Evolutionary conservation across 1,140 invertebrate species (phyloP), one percentile per base, ranked within the genome.

Genomic region (Eueides isabella): DNA sequence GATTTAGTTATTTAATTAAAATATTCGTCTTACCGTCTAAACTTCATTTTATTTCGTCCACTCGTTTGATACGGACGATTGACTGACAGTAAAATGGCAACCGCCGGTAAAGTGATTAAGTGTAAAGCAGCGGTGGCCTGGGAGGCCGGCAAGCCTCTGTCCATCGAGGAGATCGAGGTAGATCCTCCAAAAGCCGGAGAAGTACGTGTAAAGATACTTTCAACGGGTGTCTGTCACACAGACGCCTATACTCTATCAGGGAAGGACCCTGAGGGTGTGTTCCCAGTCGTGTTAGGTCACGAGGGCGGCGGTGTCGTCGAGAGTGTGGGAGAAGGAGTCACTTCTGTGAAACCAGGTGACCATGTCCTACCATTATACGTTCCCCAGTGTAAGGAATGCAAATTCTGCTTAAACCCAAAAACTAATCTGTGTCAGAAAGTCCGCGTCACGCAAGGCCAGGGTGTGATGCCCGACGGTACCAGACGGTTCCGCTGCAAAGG

Each of bases 361-460:
- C 97, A 99, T 94, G 99, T 99, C 0, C 95, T 99, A 76, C 99
- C 99, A 7, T 90, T 99, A 29, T 99, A 99, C 84, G 97, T 99
- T 77, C 99, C 99, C 2, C 98, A 99, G 91, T 99, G 99, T 91
- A 95, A 96, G 48, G 96, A 98, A 6, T 99, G 99, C 93, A 99
- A 99, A 90, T 99, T 99, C 91, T 99, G 99, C 90, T 96, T 96
- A 74, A 98, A 96, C 74, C 95, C 96, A 0, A 99, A 99, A 91
- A 99, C 99, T 2, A 99, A 99, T 94, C 92, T 99, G 2, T 99
- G 99, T 87, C 96, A 97, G 81, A 99, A 98, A 93, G 98, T 99
- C 69, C 95, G 97, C n/a, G 71, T 94, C 4, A 97, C 97, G 61
- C 97, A 98, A 92, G 98, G 98, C 0, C 95, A 96, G 89, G 97